Evolutionary conservation across 1,140 invertebrate species (phyloP).

Genomic region (Dermatophagoides farinae): DNA sequence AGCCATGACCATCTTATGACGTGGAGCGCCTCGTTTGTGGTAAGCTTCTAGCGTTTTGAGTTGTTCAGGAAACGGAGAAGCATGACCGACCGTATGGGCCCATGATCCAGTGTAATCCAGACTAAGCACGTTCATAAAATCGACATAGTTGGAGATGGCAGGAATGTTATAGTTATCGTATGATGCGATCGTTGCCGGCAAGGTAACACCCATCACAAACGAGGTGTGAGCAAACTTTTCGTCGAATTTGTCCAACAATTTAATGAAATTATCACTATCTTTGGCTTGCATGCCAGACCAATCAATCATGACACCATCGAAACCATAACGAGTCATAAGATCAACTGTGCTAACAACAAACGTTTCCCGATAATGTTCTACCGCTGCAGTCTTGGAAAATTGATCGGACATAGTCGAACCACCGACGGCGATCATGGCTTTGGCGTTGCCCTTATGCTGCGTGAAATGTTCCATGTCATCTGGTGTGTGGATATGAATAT

Average conservation of each 20-base stretch:
- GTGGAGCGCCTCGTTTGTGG: conserved; percentile 1
- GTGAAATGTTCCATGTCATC: conserved; percentile 11
- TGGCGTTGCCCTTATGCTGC: not conserved
- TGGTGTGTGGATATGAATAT: not conserved
- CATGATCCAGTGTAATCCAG: conserved; percentile 8
- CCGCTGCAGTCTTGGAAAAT: conserved; percentile 1
- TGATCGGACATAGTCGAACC: conserved; percentile 6
- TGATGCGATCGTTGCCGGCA: not conserved
- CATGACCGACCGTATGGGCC: conserved; percentile 2
- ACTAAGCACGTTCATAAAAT: conserved; percentile 10
- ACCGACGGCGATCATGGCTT: conserved; percentile 12
- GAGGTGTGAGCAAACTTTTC: conserved; percentile 7
- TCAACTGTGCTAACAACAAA: conserved; percentile 4
- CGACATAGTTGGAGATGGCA: conserved; percentile 1
- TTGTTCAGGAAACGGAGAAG: conserved; percentile 7
- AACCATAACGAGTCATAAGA: not conserved
- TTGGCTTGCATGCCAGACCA: not conserved
- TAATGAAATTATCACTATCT: conserved; percentile 7
- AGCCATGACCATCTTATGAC: conserved; percentile 8
- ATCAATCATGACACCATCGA: conserved; percentile 12
- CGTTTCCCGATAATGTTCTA: not conserved
- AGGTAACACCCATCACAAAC: not conserved
- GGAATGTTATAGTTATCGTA: conserved; percentile 7
- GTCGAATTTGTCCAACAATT: conserved; percentile 10
- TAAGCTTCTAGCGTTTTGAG: conserved; percentile 7